Conservation (phyloP, 2,888 invertebrate genomes). For the Bombylius discolor region DNA sequence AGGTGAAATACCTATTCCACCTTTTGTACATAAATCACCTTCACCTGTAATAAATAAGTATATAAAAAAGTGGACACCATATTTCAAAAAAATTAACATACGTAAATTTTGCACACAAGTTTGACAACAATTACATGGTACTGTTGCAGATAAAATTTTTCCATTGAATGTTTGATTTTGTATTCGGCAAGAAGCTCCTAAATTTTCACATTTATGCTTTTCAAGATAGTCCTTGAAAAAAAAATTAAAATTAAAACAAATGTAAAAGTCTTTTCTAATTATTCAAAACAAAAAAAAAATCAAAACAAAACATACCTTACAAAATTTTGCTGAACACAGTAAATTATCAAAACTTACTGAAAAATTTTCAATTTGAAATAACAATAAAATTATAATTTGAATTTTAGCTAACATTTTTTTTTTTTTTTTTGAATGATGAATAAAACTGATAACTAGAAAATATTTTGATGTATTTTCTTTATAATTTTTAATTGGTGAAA, state of each 20-base stretch:
- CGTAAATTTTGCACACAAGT: slow-evolving; percentile 45
- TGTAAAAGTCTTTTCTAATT: neutral
- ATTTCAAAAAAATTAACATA: slow-evolving; percentile 21
- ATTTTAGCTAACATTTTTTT: no score
- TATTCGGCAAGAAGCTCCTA: slow-evolving; percentile 38
- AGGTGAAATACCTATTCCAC: slow-evolving; percentile 40
- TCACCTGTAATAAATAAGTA: slow-evolving; percentile 32
- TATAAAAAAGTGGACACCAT: neutral
- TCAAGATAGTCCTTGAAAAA: slow-evolving; percentile 20
- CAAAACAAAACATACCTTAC: slow-evolving; percentile 23
- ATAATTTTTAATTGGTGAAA: no score
- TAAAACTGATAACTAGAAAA: no score
- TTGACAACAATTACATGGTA: slow-evolving; percentile 50
- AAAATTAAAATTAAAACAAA: slow-evolving; percentile 13
- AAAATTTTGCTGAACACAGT: slow-evolving; percentile 35
- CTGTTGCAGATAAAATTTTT: slow-evolving; percentile 41
- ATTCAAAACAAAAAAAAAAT: slow-evolving; percentile 17
- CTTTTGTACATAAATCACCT: slow-evolving; percentile 40
- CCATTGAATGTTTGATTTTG: slow-evolving; percentile 47
- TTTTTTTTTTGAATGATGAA: no score
- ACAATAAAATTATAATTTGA: no score
- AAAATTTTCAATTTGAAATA: no score
- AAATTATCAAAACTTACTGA: slow-evolving; percentile 17
- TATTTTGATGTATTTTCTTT: no score
- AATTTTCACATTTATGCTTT: slow-evolving; percentile 30